Conservation (phyloP, 2,888 invertebrate species). For the Acronicta aceris region DNA sequence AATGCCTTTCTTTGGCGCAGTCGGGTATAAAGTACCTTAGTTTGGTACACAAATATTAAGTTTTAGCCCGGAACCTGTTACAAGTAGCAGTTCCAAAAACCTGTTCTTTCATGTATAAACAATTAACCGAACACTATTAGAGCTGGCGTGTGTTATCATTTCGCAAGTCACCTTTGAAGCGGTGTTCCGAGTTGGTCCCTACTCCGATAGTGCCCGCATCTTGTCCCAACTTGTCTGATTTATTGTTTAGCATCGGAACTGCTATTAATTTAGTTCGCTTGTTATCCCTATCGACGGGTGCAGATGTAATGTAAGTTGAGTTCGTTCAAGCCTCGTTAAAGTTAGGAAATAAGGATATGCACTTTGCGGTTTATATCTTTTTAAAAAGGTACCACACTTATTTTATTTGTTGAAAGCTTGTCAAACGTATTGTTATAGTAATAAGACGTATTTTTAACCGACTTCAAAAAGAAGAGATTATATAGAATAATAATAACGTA, state of each 20-base stretch:
- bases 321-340: constrained; percentile 8
- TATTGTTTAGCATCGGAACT: constrained; percentile 43
- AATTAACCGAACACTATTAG: constrained; percentile 16
- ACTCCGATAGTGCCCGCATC: constrained; percentile 56
- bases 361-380: no score
- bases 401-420: no score
- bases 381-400: no score
- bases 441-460: no score
- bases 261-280: constrained; percentile 53
- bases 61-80: no score
- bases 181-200: constrained; percentile 38
- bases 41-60: no score
- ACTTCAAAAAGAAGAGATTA: no score
- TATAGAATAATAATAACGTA: no score
- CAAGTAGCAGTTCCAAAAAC: neutral
- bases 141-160: constrained; percentile 48
- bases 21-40: no score
- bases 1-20: no score
- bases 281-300: constrained; percentile 45
- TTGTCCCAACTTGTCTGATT: constrained; percentile 49
- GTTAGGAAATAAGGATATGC: neutral
- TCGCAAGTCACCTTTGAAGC: constrained; percentile 49
- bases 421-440: no score
- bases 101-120: neutral
- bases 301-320: constrained; percentile 17